Conservation (phyloP, 2,797 vertebrate genomes). For the Adelosebastes latens region DNA sequence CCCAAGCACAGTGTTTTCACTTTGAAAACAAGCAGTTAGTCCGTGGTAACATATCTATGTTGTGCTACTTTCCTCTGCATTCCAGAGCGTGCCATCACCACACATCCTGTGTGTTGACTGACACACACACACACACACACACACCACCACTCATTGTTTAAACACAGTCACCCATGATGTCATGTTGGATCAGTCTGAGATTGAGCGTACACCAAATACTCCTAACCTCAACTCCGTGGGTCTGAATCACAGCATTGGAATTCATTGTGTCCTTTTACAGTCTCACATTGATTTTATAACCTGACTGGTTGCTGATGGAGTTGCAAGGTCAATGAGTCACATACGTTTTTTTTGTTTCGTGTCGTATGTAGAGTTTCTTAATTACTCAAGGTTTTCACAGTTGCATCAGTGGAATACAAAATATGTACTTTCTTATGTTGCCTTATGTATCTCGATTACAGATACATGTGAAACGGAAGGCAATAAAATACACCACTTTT, state of each 20-base stretch:
- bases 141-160: neutral
- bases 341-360: neutral
- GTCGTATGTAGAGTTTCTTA: neutral
- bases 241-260: conserved; percentile 19
- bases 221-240: neutral
- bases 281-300: neutral
- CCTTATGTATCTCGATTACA: neutral
- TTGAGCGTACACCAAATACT: neutral
- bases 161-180: neutral
- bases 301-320: neutral
- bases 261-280: neutral
- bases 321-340: neutral
- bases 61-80: neutral
- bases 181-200: conserved; percentile 1
- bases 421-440: neutral
- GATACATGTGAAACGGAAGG: neutral
- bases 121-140: neutral
- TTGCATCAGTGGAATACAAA: neutral
- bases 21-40: neutral
- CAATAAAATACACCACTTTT: too few species aligned
- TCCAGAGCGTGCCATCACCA: neutral
- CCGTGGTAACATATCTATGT: neutral
- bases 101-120: neutral
- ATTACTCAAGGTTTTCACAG: neutral
- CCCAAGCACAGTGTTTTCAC: neutral